phyloP scores from a whole-genome alignment of 2,888 invertebrate genomes.

The Drosophila falleni region DNA sequence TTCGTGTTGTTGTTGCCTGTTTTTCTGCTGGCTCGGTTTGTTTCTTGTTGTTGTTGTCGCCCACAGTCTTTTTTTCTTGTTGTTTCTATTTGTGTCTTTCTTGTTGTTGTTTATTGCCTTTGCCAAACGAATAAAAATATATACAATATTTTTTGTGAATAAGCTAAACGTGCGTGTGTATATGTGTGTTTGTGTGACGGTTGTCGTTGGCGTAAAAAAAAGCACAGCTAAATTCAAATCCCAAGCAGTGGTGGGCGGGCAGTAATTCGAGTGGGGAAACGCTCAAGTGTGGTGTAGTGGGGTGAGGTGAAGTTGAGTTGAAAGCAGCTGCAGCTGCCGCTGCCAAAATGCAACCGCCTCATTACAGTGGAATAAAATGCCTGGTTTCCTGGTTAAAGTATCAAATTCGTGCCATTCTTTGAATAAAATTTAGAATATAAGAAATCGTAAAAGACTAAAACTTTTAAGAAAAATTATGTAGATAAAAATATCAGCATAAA shows the following conservation, averaged over 20 bases:
- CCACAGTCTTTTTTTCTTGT: slow-evolving; percentile 59
- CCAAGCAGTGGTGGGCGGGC: slow-evolving; percentile 58
- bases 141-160: slow-evolving; percentile 72
- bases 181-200: slow-evolving; percentile 45
- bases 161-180: slow-evolving; percentile 41
- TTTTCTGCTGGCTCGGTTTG: slow-evolving; percentile 42
- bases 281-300: slow-evolving; percentile 40
- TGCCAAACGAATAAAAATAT: slow-evolving; percentile 82
- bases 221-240: slow-evolving; percentile 53
- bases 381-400: neutral
- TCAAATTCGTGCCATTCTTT: neutral
- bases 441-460: too few species aligned
- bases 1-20: slow-evolving; percentile 47
- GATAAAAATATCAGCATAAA: too few species aligned
- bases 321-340: slow-evolving; percentile 51
- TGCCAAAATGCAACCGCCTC: slow-evolving; percentile 39
- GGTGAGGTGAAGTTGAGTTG: slow-evolving; percentile 27
- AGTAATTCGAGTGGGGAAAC: slow-evolving; percentile 56
- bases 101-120: slow-evolving; percentile 73
- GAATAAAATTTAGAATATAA: too few species aligned
- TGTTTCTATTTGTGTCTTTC: slow-evolving; percentile 60
- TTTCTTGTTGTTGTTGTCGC: slow-evolving; percentile 70
- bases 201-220: slow-evolving; percentile 71
- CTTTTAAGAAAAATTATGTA: too few species aligned
- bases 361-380: slow-evolving; percentile 24